Evolutionary conservation across 1,140 invertebrate species (phyloP), one percentile per base, ranked within the genome.

Genomic region (Campoletis sonorensis): DNA sequence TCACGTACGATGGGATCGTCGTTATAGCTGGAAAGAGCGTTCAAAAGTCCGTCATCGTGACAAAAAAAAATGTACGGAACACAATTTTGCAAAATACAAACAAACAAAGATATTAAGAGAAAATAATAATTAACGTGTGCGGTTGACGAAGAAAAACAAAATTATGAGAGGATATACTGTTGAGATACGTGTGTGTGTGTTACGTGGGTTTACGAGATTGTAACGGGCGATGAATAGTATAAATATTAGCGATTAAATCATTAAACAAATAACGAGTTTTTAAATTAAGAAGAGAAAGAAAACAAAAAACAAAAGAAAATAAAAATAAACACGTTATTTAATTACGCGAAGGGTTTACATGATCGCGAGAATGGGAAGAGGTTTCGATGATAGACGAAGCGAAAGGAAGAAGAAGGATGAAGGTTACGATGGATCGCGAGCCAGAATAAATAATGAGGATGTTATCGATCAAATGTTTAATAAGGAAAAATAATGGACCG

Each of bases 211-310:
- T 67, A 67, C 21, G 82, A 76, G 84, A 82, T 79, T 82, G 82
- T 83, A 84, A 85, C 83, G 83, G 81, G 80, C 79, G 85, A 83
- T 83, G 84, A 84, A 83, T 84, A 85, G 82, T 85, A 87, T 82
- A 79, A 86, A 85, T 85, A 89, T 85, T 88, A 87, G 85, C 82
- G 79, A 88, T 73, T 84, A 82, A 87, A 89, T 87, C 87, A 88
- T 81, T 88, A 87, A 79, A 45, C 85, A 86, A 73, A 81, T 85
- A 81, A 88, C 81, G 84, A 85, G 23, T 33, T 85, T 84, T 80
- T 83, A 79, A 86, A 84, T 71, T 86, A 87, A 84, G 85, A 85
- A 84, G 37, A 37, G 10, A 37, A 37, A 37, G 10, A 37, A 37
- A 37, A n/a, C n/a, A n/a, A 11, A 45, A 45, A 45, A 45, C 11